phyloP scores from a whole-genome alignment of 53 echinoderm and acorn worm species.

The Mesocentrotus franciscanus region DNA sequence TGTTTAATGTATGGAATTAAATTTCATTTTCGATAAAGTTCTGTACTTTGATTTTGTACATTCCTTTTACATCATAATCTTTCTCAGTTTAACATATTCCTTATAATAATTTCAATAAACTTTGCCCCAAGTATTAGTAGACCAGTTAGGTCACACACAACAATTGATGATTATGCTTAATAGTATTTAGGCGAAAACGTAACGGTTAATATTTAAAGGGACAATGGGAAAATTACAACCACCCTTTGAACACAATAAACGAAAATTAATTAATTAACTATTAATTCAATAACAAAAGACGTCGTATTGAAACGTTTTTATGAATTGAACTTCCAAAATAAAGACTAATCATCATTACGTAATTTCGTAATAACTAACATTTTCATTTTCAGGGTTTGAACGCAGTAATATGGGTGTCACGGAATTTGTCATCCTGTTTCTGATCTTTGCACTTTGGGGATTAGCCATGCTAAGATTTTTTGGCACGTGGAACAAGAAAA shows the following conservation, averaged over 20 bases:
- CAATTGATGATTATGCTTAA: no score
- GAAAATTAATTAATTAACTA: no score
- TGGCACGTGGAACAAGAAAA: constrained; percentile 94
- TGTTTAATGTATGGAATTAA: no score
- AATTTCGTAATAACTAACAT: constrained; percentile 43
- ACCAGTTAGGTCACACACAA: no score
- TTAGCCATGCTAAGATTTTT: constrained; percentile 83
- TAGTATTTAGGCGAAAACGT: no score
- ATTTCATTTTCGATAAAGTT: not conserved
- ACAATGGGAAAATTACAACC: no score
- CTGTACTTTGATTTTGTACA: not conserved
- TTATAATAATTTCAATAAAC: not conserved
- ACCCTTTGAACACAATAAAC: no score
- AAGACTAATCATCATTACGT: not conserved
- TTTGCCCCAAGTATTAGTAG: no score
- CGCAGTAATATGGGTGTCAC: constrained; percentile 48
- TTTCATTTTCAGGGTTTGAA: constrained; percentile 34
- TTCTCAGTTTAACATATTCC: not conserved
- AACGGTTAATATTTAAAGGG: no score
- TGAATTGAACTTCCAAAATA: not conserved
- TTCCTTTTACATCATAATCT: not conserved
- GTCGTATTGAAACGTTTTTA: not conserved
- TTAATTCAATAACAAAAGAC: no score
- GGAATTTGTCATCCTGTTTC: constrained; percentile 75
- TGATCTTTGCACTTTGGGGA: constrained; percentile 87